phyloP scores from a whole-genome alignment of 2,113 vertebrate genomes.

The Gorilla gorilla region DNA sequence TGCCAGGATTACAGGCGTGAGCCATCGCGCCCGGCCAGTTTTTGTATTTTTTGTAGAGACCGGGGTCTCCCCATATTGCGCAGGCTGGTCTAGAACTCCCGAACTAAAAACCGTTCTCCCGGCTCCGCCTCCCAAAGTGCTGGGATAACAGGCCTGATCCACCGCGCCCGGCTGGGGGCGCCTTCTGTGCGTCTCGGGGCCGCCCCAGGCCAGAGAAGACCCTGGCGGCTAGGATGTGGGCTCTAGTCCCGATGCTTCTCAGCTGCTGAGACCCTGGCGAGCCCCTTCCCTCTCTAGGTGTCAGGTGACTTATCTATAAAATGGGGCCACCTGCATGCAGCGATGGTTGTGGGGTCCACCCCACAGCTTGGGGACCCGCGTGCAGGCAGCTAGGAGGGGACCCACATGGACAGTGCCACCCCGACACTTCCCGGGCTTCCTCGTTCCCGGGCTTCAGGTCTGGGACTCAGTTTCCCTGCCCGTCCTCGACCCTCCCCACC shows the following conservation, averaged over 20 bases:
- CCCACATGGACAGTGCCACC: background rate
- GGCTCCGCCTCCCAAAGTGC: too few species aligned
- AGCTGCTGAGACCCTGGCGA: too few species aligned
- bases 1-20: too few species aligned
- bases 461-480: background rate
- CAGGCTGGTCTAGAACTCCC: too few species aligned
- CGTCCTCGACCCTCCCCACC: background rate
- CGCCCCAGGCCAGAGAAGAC: background rate
- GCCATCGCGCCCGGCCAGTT: too few species aligned
- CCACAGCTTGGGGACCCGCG: accelerated
- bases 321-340: accelerated
- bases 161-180: too few species aligned
- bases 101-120: too few species aligned
- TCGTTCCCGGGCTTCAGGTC: accelerated
- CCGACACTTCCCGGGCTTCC: accelerated
- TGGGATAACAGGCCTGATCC: too few species aligned
- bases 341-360: too few species aligned
- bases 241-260: background rate
- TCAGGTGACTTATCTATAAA: background rate
- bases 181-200: background rate
- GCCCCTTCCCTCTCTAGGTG: too few species aligned
- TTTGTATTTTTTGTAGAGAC: too few species aligned
- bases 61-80: too few species aligned
- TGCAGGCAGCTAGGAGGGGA: background rate
- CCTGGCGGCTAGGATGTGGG: background rate